Conservation (phyloP, 2,113 vertebrate species). For the Datnioides undecimradiatus region DNA sequence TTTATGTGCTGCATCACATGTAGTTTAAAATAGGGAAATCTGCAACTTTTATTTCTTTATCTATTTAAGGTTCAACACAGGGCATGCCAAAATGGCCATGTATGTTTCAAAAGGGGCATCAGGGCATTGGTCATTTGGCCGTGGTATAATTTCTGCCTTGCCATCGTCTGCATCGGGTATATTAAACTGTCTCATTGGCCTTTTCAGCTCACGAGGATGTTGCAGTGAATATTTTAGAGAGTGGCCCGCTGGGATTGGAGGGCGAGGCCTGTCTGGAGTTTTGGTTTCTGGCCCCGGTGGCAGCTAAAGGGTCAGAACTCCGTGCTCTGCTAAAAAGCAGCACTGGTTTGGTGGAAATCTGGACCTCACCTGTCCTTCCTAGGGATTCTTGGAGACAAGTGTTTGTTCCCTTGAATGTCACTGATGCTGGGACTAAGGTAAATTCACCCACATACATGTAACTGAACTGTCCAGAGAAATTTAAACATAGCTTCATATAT, state of each 20-base stretch:
- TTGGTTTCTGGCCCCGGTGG: conserved; percentile 85
- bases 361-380: conserved; percentile 78
- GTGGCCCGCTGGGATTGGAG: conserved; percentile 66
- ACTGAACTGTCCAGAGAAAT: background rate
- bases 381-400: conserved; percentile 83
- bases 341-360: conserved; percentile 65
- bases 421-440: conserved; percentile 83
- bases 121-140: no score
- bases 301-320: conserved; percentile 75
- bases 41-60: no score
- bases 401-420: conserved; percentile 73
- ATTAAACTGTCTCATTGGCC: background rate
- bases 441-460: background rate
- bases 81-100: no score
- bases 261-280: conserved; percentile 88
- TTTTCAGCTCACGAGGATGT: conserved; percentile 68
- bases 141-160: no score
- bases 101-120: no score
- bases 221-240: conserved; percentile 78
- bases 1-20: no score
- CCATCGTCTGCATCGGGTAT: background rate
- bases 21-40: no score
- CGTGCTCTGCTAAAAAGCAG: conserved; percentile 76
- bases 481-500: background rate
- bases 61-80: no score